These are phyloP conservation scores for Agonopterix subpropinquella DNA, from an alignment of 2,888 invertebrate species.

Conservation along the genomic window DNA sequence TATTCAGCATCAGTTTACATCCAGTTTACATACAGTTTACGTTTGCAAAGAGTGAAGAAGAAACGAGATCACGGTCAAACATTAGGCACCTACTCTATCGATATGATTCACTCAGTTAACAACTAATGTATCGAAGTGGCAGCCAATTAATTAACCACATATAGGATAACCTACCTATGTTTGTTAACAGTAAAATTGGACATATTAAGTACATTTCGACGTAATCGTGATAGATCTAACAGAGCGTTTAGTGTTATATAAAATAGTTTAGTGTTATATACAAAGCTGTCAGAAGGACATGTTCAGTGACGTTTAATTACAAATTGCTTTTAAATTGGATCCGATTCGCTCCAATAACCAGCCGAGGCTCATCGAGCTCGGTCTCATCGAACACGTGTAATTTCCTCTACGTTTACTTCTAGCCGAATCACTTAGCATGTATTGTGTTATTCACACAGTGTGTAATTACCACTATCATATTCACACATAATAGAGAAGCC, in stretches of 20 bases:
- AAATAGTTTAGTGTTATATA: constrained; percentile 14
- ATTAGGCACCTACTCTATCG: no score
- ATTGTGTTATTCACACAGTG: constrained; percentile 9
- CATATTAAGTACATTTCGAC: neutral
- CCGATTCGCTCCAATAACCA: constrained; percentile 48
- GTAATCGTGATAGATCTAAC: constrained; percentile 5
- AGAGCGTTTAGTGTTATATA: constrained; percentile 20
- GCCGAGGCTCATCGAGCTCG: constrained; percentile 22
- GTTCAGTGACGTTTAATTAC: constrained; percentile 38
- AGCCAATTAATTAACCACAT: no score
- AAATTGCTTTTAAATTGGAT: constrained; percentile 56
- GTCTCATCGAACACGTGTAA: constrained; percentile 22
- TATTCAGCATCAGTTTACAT: no score
- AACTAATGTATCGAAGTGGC: no score
- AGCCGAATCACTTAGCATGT: constrained; percentile 21
- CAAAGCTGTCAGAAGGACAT: no score
- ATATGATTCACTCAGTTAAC: no score
- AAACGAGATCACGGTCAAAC: no score
- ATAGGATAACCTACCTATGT: no score
- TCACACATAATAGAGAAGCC: constrained; percentile 16
- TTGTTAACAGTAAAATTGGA: no score
- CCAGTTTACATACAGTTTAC: no score
- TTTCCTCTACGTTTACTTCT: constrained; percentile 26
- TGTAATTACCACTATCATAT: constrained; percentile 19
- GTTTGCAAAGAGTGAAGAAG: no score